These are phyloP conservation scores for Microcebus griseorufus DNA, from an alignment of 2,113 vertebrate species.

Conservation along the genomic window DNA sequence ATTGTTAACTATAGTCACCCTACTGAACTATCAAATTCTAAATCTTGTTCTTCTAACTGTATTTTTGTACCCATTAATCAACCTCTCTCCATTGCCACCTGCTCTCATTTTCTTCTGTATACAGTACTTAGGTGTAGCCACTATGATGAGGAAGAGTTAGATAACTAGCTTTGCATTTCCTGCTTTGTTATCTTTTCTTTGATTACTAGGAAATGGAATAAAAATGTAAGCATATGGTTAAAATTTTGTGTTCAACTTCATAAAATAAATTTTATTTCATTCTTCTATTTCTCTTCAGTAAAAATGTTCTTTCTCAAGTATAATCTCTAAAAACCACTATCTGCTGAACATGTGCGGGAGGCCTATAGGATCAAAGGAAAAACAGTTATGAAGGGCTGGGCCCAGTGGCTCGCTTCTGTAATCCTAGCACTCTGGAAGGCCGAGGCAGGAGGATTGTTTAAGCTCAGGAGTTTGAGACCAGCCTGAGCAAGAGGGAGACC, in stretches of 20 bases:
- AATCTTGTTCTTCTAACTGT: not conserved
- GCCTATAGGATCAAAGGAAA: slow-evolving; percentile 3
- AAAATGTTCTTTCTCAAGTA: slow-evolving; percentile 4
- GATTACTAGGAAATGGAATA: slow-evolving; percentile 18
- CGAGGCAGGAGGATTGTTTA: too few relatives aligned
- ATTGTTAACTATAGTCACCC: not conserved
- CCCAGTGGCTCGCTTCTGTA: too few relatives aligned
- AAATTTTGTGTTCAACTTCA: slow-evolving; percentile 25
- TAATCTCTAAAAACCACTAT: slow-evolving; percentile 5
- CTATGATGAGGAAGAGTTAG: slow-evolving; percentile 13
- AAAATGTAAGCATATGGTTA: slow-evolving; percentile 18
- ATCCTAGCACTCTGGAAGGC: too few relatives aligned
- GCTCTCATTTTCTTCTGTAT: not conserved
- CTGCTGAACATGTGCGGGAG: not conserved
- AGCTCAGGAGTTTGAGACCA: too few relatives aligned
- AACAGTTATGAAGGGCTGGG: not conserved
- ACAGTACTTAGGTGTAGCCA: not conserved
- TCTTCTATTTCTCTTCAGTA: slow-evolving; percentile 33
- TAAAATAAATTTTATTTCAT: slow-evolving; percentile 21
- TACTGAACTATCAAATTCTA: not conserved
- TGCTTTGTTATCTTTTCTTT: slow-evolving; percentile 15
- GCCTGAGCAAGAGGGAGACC: too few relatives aligned
- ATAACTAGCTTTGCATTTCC: not conserved
- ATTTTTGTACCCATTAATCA: not conserved
- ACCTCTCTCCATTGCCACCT: not conserved